Base-by-base conservation (phyloP, 2,888 invertebrate genomes). In the Callosobruchus maculatus region DNA sequence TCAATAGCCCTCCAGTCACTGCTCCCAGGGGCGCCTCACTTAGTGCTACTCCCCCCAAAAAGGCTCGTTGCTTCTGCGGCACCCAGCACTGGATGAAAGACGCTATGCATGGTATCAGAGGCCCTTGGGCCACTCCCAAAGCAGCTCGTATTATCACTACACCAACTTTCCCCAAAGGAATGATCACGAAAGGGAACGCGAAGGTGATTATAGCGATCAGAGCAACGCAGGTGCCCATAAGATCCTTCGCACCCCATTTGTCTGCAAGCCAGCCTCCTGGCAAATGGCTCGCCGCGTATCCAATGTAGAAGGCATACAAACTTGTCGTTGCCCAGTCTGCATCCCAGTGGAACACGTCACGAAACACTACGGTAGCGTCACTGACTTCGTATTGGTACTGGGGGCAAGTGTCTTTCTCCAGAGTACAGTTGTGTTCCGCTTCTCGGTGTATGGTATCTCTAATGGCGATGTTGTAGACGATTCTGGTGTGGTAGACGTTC, bases 221-320 rank as follows among this genome's bases (percentile, higher is more conserved):
- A 0, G 95, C 86, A 21, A 96, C 92, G 71, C 95, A 96, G 72
- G 94, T 88, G 0, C 94, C 94, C 68, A 95, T 89, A 0, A 94
- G 91, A 87, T 94, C 93, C 84, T 96, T 96, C 20, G 95, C 96
- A 22, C 96, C 96, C 78, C 93, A 93, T 77, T 90, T 90, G 81
- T 94, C 95, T 0, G 95, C 93, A 31, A 96, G 83, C 75, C 93
- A 88, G 73, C 95, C 95, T 18, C 70, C 70, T 20, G 70, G 70
- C 13, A 70, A 1, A 13, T 70, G 70, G 3, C 70, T 70, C 13
- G 26, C 21, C 30, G 26, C 26, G 70, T 70, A 70, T 22, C 70
- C 70, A 20, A 30, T 30, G 26, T 70, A 70, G 70, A 70, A 70
- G 13, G 70, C 70, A 26, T 70, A 70, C 70, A 70, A 30, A 30